Percentiles rank a stretch among this genome's conserved stretches.
phyloP scores from a whole-genome alignment of 1,140 invertebrate species.

The Thalassaphorura encarpata region DNA sequence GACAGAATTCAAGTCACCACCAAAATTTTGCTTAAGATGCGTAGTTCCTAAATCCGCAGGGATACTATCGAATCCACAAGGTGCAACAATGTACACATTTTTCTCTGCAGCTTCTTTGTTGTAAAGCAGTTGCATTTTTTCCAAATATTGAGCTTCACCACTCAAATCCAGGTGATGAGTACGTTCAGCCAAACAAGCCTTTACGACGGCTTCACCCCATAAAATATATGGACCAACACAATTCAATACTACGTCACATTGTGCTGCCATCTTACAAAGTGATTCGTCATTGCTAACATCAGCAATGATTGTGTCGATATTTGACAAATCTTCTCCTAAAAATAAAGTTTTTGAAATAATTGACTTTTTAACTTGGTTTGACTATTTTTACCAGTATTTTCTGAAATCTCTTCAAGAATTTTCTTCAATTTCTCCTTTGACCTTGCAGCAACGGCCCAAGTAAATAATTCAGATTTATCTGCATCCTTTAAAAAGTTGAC shows the following conservation, averaged over 20 bases:
- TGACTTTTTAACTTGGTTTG: conserved; percentile 7
- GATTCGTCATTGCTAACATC: conserved; percentile 62
- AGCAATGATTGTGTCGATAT: conserved; percentile 61
- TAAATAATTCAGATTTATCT: conserved; percentile 36
- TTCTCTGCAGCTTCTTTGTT: conserved; percentile 61
- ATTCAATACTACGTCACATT: conserved; percentile 65
- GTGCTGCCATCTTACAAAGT: conserved; percentile 60
- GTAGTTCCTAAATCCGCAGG: conserved; percentile 73
- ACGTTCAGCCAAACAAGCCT: conserved; percentile 67
- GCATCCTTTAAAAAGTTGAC: conserved; percentile 34
- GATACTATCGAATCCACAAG: conserved; percentile 86
- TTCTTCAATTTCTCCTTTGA: conserved; percentile 58
- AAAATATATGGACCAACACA: conserved; percentile 81
- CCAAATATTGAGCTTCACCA: conserved; percentile 60
- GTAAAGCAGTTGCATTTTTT: conserved; percentile 71
- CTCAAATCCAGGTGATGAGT: conserved; percentile 59
- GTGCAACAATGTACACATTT: conserved; percentile 69
- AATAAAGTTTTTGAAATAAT: no score
- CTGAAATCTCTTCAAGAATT: conserved; percentile 49
- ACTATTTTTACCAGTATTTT: conserved; percentile 43
- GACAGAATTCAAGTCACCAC: conserved; percentile 61
- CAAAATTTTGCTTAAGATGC: conserved; percentile 61
- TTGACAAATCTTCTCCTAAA: conserved; percentile 48
- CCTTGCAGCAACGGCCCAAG: conserved; percentile 62
- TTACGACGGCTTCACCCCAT: conserved; percentile 77